phyloP scores from a whole-genome alignment of 2,797 vertebrate genomes.

The Eleutherodactylus coqui region DNA sequence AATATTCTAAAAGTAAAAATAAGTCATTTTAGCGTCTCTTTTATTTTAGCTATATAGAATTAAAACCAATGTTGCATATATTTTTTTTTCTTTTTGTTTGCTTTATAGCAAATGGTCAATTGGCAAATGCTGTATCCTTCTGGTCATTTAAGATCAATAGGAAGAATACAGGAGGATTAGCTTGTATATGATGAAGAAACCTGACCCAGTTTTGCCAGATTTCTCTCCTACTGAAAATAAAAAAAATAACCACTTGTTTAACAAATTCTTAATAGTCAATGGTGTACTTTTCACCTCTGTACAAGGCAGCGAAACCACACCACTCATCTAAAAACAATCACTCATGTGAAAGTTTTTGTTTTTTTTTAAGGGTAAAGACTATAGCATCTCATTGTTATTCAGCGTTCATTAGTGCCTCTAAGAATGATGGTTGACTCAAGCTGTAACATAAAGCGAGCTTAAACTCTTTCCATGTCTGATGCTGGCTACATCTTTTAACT shows the following conservation, averaged over 20 bases:
- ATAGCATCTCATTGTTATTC: conserved; percentile 51
- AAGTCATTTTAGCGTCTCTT: too few relatives aligned
- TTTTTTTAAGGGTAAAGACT: neutral
- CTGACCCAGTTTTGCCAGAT: conserved; percentile 68
- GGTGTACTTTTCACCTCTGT: conserved; percentile 60
- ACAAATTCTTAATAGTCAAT: conserved; percentile 55
- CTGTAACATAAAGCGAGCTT: conserved; percentile 56
- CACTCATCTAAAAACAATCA: conserved; percentile 39
- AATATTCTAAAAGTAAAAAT: neutral
- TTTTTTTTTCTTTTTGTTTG: conserved; percentile 5
- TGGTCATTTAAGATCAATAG: conserved; percentile 56
- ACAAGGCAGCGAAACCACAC: conserved; percentile 57
- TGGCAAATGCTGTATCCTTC: conserved; percentile 53
- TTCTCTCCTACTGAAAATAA: conserved; percentile 62
- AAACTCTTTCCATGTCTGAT: conserved; percentile 58
- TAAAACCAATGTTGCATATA: neutral
- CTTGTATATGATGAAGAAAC: conserved; percentile 68
- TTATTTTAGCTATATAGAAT: neutral
- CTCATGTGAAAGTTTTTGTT: conserved; percentile 38
- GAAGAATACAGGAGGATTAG: conserved; percentile 64
- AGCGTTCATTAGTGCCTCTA: conserved; percentile 43
- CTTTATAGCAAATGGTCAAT: conserved; percentile 51
- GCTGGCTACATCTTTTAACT: conserved; percentile 63
- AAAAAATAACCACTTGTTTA: conserved; percentile 64
- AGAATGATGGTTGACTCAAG: conserved; percentile 37